Conservation (phyloP, 2,113 vertebrate genomes). For the Ptyas mucosa region DNA sequence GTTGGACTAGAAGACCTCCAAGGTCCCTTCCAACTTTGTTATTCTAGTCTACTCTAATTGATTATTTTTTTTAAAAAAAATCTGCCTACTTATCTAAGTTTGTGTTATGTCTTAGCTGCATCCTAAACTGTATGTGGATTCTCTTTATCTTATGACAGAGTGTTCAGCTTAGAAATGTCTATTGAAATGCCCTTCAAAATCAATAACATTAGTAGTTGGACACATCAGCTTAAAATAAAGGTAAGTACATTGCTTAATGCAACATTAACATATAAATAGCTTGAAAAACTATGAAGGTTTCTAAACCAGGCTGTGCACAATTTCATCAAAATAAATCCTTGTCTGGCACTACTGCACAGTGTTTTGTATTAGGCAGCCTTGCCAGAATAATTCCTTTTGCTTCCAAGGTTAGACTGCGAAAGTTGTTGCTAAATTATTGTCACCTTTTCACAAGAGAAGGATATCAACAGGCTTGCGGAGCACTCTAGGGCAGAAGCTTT, state of each 20-base stretch:
- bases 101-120: background rate
- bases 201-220: constrained; percentile 63
- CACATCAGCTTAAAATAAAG: constrained; percentile 77
- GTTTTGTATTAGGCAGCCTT: background rate
- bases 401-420: background rate
- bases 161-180: constrained; percentile 76
- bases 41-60: too few species aligned
- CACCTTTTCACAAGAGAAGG: background rate
- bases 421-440: background rate
- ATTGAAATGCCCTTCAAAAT: constrained; percentile 80
- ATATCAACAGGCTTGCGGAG: background rate
- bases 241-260: constrained; percentile 56
- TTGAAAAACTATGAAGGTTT: background rate
- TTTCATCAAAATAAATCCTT: background rate
- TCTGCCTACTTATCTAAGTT: background rate
- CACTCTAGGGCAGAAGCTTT: background rate
- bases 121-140: background rate
- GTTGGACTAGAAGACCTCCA: too few species aligned
- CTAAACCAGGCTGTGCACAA: background rate
- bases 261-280: background rate
- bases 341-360: background rate
- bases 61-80: background rate
- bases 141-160: constrained; percentile 48
- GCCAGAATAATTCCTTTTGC: background rate
- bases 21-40: too few species aligned